phyloP scores from a whole-genome alignment of 2,888 invertebrate species.

The Plebejus argus region DNA sequence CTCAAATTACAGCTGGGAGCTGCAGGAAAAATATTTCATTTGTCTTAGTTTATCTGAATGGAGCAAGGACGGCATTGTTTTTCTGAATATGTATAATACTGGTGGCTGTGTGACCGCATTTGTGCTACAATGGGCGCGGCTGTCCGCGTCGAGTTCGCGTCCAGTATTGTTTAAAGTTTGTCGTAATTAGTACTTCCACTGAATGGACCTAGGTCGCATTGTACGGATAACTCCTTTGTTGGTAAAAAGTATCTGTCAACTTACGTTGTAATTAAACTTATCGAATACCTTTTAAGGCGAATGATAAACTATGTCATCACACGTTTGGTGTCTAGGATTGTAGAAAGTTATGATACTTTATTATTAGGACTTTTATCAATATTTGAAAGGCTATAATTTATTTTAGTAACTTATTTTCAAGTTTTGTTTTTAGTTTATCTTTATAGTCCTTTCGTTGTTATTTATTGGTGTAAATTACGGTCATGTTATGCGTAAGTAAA shows the following conservation, averaged over 20 bases:
- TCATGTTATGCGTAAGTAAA: background rate
- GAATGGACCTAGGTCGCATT: conserved; percentile 75
- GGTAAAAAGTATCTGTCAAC: conserved; percentile 31
- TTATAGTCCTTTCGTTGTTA: background rate
- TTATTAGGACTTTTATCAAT: too few species aligned
- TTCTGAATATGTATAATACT: conserved; percentile 76
- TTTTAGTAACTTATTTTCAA: too few species aligned
- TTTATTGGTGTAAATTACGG: background rate
- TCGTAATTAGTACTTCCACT: conserved; percentile 76
- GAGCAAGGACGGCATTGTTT: conserved; percentile 72
- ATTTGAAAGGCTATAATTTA: too few species aligned
- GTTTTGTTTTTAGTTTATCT: too few species aligned
- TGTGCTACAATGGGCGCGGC: conserved; percentile 73
- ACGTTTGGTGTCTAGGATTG: background rate
- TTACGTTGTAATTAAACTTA: background rate
- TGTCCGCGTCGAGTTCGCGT: conserved; percentile 77
- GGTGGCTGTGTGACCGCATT: conserved; percentile 76
- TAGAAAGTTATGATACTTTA: too few species aligned
- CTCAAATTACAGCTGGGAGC: conserved; percentile 50
- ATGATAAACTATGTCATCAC: background rate
- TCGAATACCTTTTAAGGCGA: background rate
- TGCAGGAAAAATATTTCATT: conserved; percentile 64
- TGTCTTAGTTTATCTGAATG: conserved; percentile 71
- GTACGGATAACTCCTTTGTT: conserved; percentile 51
- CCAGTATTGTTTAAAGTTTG: conserved; percentile 80